A percentile compares a stretch with the other conserved stretches of the same genome.
Evolutionary conservation across 2,888 invertebrate species (phyloP).

Genomic region (Heliconius aoede): DNA sequence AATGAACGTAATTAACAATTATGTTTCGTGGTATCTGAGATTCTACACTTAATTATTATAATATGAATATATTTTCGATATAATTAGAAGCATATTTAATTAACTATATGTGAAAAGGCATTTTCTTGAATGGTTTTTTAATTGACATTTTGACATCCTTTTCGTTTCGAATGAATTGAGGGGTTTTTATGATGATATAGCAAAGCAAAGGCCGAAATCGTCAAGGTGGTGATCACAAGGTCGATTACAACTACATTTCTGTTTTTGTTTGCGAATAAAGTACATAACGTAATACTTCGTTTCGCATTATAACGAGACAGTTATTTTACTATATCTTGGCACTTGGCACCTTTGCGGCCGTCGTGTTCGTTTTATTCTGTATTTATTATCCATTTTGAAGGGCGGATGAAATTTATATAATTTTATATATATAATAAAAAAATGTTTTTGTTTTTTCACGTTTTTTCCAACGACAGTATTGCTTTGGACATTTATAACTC

Average conservation of each 20-base stretch:
- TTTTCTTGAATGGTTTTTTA: too few species aligned
- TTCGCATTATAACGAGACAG: background rate
- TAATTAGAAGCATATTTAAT: too few species aligned
- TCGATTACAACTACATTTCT: slow-evolving; percentile 10
- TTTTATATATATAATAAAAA: background rate
- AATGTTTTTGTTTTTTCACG: background rate
- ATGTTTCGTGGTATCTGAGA: background rate
- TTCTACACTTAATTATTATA: background rate
- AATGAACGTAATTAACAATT: background rate
- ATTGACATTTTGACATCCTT: background rate
- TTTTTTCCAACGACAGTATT: background rate
- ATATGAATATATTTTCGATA: background rate
- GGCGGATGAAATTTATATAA: background rate
- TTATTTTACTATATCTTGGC: background rate
- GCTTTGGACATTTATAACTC: slow-evolving; percentile 11
- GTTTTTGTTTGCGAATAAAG: slow-evolving; percentile 17
- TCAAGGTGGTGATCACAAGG: slow-evolving; percentile 27
- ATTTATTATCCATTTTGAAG: background rate
- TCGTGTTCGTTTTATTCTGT: background rate
- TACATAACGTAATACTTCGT: background rate
- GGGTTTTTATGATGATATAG: slow-evolving; percentile 13
- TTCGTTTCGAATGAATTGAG: background rate
- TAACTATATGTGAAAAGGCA: too few species aligned
- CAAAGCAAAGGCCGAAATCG: background rate
- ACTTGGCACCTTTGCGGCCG: background rate